A percentile compares a stretch with the other conserved stretches of the same genome.
Evolutionary conservation across 2,113 vertebrate species (phyloP).

Genomic region (Pteropus alecto): DNA sequence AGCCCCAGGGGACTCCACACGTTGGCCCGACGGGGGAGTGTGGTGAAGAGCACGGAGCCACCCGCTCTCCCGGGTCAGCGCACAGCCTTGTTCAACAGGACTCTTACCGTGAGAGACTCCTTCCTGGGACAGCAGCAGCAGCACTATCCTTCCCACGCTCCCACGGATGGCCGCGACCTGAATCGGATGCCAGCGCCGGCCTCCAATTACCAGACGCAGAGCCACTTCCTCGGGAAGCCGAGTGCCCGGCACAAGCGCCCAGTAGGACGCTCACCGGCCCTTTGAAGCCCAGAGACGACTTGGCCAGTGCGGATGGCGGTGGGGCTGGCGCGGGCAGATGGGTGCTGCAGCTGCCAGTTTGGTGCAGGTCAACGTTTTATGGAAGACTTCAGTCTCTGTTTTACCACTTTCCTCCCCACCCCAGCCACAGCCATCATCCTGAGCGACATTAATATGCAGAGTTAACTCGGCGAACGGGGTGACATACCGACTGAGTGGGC

Average conservation of each 20-base stretch:
- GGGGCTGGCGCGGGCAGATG: accelerated
- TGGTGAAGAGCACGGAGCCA: too few relatives aligned
- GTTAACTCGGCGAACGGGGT: not conserved
- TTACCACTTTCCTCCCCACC: not conserved
- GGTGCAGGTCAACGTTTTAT: not conserved
- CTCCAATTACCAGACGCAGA: constrained; percentile 43
- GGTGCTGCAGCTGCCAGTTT: not conserved
- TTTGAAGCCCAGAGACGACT: not conserved
- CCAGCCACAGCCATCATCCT: not conserved
- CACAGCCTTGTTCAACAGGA: not conserved
- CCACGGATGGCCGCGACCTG: constrained; percentile 44
- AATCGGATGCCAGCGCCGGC: constrained; percentile 55
- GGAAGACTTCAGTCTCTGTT: not conserved
- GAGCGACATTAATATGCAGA: not conserved
- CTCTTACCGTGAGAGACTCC: constrained; percentile 54
- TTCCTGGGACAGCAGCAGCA: constrained; percentile 58
- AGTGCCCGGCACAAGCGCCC: not conserved
- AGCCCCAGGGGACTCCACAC: not conserved
- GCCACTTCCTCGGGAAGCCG: not conserved
- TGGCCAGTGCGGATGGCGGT: not conserved
- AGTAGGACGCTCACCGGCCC: not conserved
- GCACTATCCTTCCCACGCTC: constrained; percentile 42
- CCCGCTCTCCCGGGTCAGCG: not conserved
- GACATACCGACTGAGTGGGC: not conserved
- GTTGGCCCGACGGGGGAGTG: not conserved